Evolutionary conservation across 2,888 invertebrate species (phyloP).

Genomic region (Pollenia angustigena): DNA sequence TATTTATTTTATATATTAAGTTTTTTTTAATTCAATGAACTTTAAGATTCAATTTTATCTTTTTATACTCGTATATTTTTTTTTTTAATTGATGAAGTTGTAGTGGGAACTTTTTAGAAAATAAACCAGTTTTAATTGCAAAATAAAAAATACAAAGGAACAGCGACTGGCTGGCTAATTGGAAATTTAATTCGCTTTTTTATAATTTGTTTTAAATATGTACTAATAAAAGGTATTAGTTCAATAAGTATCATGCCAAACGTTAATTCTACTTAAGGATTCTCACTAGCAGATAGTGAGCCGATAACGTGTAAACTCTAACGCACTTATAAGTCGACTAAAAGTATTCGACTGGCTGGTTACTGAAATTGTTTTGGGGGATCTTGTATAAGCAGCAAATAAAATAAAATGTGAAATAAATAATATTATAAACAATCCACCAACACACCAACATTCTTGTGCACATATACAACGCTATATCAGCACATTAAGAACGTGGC

Average conservation of each 20-base stretch:
- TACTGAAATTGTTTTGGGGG: slow-evolving; percentile 61
- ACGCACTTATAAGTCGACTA: slow-evolving; percentile 71
- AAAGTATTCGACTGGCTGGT: slow-evolving; percentile 53
- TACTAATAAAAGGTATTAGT: not conserved
- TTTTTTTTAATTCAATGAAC: slow-evolving; percentile 34
- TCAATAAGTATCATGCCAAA: slow-evolving; percentile 35
- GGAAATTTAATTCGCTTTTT: slow-evolving; percentile 11
- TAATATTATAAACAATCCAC: slow-evolving; percentile 47
- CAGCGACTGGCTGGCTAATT: not conserved
- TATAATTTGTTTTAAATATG: slow-evolving; percentile 4
- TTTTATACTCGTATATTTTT: slow-evolving; percentile 21
- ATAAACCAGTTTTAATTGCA: slow-evolving; percentile 62
- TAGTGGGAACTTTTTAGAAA: slow-evolving; percentile 19
- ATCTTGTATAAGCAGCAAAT: slow-evolving; percentile 63
- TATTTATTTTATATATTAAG: slow-evolving; percentile 9
- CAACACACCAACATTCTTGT: slow-evolving; percentile 1
- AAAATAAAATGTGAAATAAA: slow-evolving; percentile 55
- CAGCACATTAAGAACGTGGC: slow-evolving; percentile 30
- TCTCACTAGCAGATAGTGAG: slow-evolving; percentile 51
- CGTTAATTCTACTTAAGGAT: slow-evolving; percentile 39
- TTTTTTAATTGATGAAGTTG: slow-evolving; percentile 7
- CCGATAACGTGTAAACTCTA: slow-evolving; percentile 67
- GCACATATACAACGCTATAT: slow-evolving; percentile 29
- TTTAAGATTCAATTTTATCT: slow-evolving; percentile 20
- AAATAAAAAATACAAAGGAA: not conserved